Evolutionary conservation across 2,113 vertebrate genomes (phyloP).

Genomic region (Daubentonia madagascariensis): DNA sequence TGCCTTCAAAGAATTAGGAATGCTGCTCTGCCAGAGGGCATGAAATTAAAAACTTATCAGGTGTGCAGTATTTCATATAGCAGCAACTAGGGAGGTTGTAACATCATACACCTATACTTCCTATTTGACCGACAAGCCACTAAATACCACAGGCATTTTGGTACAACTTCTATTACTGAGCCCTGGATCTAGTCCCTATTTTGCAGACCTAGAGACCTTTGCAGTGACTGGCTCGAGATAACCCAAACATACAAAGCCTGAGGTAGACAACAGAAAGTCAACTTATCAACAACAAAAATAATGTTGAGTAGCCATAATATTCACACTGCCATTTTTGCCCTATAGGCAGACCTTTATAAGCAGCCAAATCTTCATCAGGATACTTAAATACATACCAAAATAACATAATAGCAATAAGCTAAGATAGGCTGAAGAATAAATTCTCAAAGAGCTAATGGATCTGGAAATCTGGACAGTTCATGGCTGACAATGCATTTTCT

Average conservation of each 20-base stretch:
- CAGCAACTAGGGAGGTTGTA: not conserved
- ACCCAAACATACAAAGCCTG: not conserved
- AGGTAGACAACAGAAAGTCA: not conserved
- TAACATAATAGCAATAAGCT: not conserved
- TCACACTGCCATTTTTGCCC: not conserved
- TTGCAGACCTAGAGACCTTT: not conserved
- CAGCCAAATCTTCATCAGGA: not conserved
- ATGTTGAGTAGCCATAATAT: not conserved
- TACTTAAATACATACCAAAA: not conserved
- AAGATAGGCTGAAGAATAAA: not conserved
- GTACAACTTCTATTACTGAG: not conserved
- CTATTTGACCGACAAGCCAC: not conserved
- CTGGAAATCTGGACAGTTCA: not conserved
- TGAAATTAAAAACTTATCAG: not conserved
- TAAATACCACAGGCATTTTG: not conserved
- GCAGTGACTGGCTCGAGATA: not conserved
- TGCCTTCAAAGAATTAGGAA: not conserved
- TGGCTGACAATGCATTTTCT: not conserved
- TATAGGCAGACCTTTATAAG: not conserved
- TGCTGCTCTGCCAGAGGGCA: too few relatives aligned
- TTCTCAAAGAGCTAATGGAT: not conserved
- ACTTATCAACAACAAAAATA: not conserved
- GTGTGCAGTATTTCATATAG: not conserved
- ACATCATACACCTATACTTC: not conserved
- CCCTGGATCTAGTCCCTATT: not conserved